Evolutionary conservation across 1,140 invertebrate genomes (phyloP).

Genomic region (Micrasema minimum): DNA sequence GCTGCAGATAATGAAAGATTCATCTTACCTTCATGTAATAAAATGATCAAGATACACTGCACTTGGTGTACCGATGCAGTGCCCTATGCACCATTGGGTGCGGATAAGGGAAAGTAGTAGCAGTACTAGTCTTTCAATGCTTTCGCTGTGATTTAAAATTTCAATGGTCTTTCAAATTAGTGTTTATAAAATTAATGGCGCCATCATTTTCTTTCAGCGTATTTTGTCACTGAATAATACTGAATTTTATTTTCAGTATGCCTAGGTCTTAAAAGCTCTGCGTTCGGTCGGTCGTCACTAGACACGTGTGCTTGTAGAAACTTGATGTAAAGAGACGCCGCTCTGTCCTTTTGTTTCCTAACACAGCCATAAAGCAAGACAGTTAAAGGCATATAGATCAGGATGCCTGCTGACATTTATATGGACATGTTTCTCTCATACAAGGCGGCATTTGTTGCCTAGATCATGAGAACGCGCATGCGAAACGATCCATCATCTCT

Average conservation of each 20-base stretch:
- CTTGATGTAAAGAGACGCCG: constrained; percentile 18
- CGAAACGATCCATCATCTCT: background rate
- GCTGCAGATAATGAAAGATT: too few species aligned
- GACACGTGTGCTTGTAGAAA: constrained; percentile 16
- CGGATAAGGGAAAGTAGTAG: background rate
- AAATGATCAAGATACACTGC: too few species aligned
- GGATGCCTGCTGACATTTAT: constrained; percentile 28
- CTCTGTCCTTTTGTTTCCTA: constrained; percentile 28
- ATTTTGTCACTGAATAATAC: too few species aligned
- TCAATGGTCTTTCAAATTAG: too few species aligned
- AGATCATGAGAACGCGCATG: background rate
- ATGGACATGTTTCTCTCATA: constrained; percentile 21
- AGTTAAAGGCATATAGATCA: constrained; percentile 37
- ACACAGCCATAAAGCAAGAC: constrained; percentile 28
- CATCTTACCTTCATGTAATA: too few species aligned
- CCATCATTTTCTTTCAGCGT: too few species aligned
- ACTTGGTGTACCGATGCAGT: too few species aligned
- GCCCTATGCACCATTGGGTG: background rate
- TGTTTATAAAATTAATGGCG: too few species aligned
- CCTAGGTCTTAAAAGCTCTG: background rate
- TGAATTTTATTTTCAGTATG: too few species aligned
- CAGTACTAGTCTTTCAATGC: background rate
- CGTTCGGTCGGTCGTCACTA: background rate
- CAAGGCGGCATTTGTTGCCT: constrained; percentile 10
- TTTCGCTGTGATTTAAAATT: background rate